phyloP scores from a whole-genome alignment of 2,113 vertebrate species.

The Hemiscyllium ocellatum region DNA sequence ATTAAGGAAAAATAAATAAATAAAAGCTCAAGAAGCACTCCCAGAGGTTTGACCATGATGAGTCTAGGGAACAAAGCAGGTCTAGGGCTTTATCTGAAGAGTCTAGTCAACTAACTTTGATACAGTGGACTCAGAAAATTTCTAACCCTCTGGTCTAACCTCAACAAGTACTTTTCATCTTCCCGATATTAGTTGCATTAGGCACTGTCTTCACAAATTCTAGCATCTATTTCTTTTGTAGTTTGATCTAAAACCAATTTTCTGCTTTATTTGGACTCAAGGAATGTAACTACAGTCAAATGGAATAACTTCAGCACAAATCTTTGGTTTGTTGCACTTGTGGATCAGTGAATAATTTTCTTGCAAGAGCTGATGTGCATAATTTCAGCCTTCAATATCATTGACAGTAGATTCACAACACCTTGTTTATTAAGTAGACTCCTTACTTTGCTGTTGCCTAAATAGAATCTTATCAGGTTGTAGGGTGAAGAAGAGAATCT shows the following conservation, averaged over 20 bases:
- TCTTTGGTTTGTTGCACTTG: not conserved
- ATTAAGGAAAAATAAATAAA: not conserved
- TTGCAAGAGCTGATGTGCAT: not conserved
- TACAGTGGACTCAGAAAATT: conserved; percentile 17
- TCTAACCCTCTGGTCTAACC: not conserved
- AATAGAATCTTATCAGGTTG: not conserved
- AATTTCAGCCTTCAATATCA: not conserved
- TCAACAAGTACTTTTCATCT: not conserved
- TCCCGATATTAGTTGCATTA: not conserved
- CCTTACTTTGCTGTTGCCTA: not conserved
- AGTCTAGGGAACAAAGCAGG: conserved; percentile 34
- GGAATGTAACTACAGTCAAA: not conserved
- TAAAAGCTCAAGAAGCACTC: conserved; percentile 36
- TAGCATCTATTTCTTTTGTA: not conserved
- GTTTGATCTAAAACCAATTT: not conserved
- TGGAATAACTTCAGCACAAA: not conserved
- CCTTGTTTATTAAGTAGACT: too few relatives aligned
- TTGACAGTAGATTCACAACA: too few relatives aligned
- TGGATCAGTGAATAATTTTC: not conserved
- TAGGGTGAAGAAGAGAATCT: not conserved
- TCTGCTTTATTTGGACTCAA: not conserved
- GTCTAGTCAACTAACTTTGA: conserved; percentile 1
- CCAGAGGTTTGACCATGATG: conserved; percentile 29
- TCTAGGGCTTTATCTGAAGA: not conserved
- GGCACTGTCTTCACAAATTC: not conserved